phyloP scores from a whole-genome alignment of 2,888 invertebrate species.

The Spodoptera picta region DNA sequence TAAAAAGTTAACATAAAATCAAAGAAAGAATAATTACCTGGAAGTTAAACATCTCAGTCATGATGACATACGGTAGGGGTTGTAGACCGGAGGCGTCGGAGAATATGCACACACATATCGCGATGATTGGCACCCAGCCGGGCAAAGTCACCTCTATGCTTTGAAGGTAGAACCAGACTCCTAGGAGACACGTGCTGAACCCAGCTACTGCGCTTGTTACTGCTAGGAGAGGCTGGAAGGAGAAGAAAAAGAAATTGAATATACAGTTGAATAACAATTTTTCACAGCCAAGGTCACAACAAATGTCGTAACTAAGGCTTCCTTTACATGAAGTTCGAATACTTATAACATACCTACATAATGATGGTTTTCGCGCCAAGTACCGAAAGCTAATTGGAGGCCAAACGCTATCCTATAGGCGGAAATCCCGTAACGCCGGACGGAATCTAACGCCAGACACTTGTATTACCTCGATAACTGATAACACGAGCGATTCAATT shows the following conservation, averaged over 20 bases:
- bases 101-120: constrained; percentile 78
- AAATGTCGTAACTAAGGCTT: too few relatives aligned
- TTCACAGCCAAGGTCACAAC: too few relatives aligned
- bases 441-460: too few relatives aligned
- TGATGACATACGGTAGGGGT: constrained; percentile 82
- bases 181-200: constrained; percentile 81
- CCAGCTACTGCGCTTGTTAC: constrained; percentile 82
- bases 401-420: too few relatives aligned
- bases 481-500: too few relatives aligned
- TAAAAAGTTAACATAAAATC: background rate
- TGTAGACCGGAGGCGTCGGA: constrained; percentile 82
- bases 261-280: too few relatives aligned
- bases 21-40: constrained; percentile 65
- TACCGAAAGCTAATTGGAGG: too few relatives aligned
- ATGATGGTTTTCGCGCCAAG: too few relatives aligned
- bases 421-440: too few relatives aligned
- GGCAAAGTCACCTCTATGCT: constrained; percentile 69
- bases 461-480: too few relatives aligned
- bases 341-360: too few relatives aligned
- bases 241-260: background rate
- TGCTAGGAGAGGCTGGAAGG: constrained; percentile 78
- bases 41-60: constrained; percentile 86
- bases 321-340: too few relatives aligned
- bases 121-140: constrained; percentile 82
- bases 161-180: constrained; percentile 82